phyloP scores from a whole-genome alignment of 2,888 invertebrate genomes.

The Temnothorax ravouxi region DNA sequence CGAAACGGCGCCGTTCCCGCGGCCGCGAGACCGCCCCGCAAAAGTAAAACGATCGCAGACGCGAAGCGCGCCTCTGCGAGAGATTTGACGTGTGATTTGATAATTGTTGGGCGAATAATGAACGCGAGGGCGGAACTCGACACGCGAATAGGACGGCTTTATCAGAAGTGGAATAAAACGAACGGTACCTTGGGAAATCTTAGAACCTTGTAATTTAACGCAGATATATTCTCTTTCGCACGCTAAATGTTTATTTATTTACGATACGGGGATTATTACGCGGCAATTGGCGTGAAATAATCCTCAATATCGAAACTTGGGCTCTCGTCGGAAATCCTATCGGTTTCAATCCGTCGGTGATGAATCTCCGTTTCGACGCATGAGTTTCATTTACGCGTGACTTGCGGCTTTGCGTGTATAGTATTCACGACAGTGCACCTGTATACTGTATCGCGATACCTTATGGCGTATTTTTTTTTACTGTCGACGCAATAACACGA shows the following conservation, averaged over 20 bases:
- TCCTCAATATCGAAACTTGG: neutral
- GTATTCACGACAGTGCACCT: neutral
- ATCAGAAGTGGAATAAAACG: neutral
- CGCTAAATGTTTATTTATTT: neutral
- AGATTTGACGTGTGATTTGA: conserved; percentile 1
- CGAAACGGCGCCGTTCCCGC: conserved; percentile 31
- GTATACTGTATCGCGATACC: conserved; percentile 18
- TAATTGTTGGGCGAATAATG: conserved; percentile 15
- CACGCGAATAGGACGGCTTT: neutral
- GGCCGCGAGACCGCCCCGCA: neutral
- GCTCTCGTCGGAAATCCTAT: neutral
- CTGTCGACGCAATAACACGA: conserved; percentile 13
- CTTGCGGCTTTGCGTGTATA: conserved; percentile 20
- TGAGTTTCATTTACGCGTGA: conserved; percentile 34
- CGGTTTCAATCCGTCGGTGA: conserved; percentile 1
- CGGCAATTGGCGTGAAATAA: neutral
- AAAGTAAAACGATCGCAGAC: conserved; percentile 8
- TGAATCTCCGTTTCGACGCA: neutral
- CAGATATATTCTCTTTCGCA: neutral
- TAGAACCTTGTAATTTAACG: neutral
- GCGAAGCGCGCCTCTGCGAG: conserved; percentile 14
- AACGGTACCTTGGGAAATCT: neutral
- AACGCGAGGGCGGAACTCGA: neutral
- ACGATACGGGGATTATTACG: neutral
- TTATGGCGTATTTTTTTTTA: neutral